These are phyloP conservation scores for Aplidium turbinatum DNA, from an alignment of 23 tunicate genomes.

Conservation along the genomic window DNA sequence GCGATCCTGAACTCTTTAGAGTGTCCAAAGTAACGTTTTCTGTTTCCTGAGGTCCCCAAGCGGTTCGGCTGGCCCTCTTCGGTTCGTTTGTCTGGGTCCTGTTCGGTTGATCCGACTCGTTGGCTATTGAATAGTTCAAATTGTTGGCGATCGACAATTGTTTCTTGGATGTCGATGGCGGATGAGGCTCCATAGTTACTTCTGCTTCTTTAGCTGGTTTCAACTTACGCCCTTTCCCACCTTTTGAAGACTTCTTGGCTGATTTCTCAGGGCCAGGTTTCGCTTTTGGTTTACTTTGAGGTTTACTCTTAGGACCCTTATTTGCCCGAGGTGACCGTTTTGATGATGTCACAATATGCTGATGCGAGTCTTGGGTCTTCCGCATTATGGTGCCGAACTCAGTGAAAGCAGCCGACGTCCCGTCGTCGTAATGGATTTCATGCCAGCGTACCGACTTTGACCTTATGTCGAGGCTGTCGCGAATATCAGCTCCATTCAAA, in stretches of 20 bases:
- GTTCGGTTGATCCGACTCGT: background rate
- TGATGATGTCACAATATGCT: background rate
- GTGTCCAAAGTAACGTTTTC: constrained; percentile 75
- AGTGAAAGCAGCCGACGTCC: constrained; percentile 70
- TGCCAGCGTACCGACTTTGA: constrained; percentile 83
- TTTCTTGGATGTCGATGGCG: constrained; percentile 40
- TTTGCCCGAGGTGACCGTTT: background rate
- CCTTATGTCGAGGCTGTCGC: constrained; percentile 47
- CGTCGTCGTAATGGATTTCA: constrained; percentile 83
- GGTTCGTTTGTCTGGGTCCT: background rate
- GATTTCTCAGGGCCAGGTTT: background rate
- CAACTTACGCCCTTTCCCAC: constrained; percentile 41
- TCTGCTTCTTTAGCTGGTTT: constrained; percentile 44
- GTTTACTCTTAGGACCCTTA: too few species aligned
- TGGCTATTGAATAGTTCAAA: constrained; percentile 55
- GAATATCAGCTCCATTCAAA: constrained; percentile 31
- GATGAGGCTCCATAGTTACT: constrained; percentile 63
- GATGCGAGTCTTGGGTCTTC: too few species aligned
- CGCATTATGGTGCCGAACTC: background rate
- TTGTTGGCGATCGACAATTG: constrained; percentile 49
- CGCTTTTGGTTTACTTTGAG: background rate
- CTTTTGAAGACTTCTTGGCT: constrained; percentile 19
- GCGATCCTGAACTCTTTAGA: constrained; percentile 61
- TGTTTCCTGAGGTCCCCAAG: constrained; percentile 38
- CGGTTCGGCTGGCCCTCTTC: constrained; percentile 31